These are phyloP conservation scores for Emesis furor DNA, from an alignment of 2,888 invertebrate genomes.

Conservation along the genomic window DNA sequence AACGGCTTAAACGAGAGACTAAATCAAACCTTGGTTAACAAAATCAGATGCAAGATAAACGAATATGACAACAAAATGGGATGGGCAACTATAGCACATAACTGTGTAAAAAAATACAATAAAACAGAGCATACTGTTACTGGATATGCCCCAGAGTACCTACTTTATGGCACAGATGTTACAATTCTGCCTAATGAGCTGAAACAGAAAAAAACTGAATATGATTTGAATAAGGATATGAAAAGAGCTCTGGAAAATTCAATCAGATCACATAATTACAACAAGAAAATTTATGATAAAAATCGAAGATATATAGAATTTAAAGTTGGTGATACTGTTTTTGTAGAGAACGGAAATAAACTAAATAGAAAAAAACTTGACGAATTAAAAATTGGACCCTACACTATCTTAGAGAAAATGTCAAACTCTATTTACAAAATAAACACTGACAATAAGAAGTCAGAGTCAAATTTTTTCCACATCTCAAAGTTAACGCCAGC, in stretches of 20 bases:
- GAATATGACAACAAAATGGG: neutral
- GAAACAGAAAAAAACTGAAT: neutral
- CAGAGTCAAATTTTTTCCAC: too few species aligned
- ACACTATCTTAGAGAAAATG: too few species aligned
- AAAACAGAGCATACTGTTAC: slow-evolving; percentile 2
- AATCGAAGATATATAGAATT: neutral
- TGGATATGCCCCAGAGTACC: slow-evolving; percentile 15
- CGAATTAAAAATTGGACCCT: neutral
- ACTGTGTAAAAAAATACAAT: slow-evolving; percentile 12
- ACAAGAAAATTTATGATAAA: neutral
- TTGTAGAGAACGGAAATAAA: neutral
- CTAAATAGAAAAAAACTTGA: neutral
- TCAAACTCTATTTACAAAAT: too few species aligned
- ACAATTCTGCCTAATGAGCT: slow-evolving; percentile 11
- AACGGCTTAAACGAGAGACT: slow-evolving; percentile 23
- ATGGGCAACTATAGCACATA: slow-evolving; percentile 10
- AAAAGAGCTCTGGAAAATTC: slow-evolving; percentile 14
- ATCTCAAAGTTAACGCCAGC: too few species aligned
- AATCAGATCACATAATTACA: slow-evolving; percentile 7
- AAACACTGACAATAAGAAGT: too few species aligned
- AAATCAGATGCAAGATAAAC: slow-evolving; percentile 23
- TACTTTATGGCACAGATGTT: slow-evolving; percentile 19
- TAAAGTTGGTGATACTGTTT: slow-evolving; percentile 1
- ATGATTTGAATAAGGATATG: neutral
- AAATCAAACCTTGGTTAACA: slow-evolving; percentile 19